Conservation (phyloP, 2,888 invertebrate species). For the Polyommatus icarus region DNA sequence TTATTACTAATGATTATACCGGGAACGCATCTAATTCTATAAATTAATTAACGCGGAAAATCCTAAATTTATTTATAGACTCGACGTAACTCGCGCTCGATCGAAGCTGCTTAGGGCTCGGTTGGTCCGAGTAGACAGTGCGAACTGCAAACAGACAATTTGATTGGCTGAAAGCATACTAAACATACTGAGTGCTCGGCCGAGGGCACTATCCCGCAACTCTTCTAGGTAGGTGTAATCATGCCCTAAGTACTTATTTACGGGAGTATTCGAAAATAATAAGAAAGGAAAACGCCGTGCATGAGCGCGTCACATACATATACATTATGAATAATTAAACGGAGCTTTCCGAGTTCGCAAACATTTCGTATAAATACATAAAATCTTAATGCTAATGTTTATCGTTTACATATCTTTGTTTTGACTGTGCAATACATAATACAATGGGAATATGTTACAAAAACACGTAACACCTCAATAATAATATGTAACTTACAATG, state of each 20-base stretch:
- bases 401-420: background rate
- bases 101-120: background rate
- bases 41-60: conserved; percentile 41
- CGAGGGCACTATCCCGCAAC: too few species aligned
- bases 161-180: too few species aligned
- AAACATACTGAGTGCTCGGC: too few species aligned
- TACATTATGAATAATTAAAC: conserved; percentile 25
- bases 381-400: conserved; percentile 24
- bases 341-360: conserved; percentile 10
- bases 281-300: conserved; percentile 6
- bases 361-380: conserved; percentile 30
- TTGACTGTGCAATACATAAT: background rate
- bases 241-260: background rate
- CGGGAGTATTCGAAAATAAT: conserved; percentile 12
- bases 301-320: conserved; percentile 23
- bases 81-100: background rate
- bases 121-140: too few species aligned
- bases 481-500: background rate
- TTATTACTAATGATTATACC: conserved; percentile 43
- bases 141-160: too few species aligned
- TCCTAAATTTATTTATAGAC: conserved; percentile 34
- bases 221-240: too few species aligned
- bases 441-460: background rate
- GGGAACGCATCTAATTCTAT: conserved; percentile 41
- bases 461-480: background rate